These are phyloP conservation scores for Drosophila sulfurigaster DNA, from an alignment of 1,140 invertebrate species.

Conservation along the genomic window DNA sequence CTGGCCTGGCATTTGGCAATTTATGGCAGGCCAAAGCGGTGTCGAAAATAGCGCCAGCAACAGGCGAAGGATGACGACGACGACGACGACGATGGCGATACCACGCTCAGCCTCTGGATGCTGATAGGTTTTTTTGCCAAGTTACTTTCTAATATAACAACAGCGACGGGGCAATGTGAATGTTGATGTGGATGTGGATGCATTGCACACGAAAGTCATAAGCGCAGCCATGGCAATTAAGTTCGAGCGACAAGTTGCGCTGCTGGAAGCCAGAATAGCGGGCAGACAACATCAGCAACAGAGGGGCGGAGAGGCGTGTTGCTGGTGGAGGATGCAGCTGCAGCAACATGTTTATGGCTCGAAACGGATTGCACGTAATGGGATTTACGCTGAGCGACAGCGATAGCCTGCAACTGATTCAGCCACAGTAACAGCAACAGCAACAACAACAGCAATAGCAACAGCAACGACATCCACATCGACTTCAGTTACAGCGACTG, in stretches of 20 bases:
- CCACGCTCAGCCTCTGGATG: constrained; percentile 48
- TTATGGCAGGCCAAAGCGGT: constrained; percentile 75
- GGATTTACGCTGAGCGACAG: constrained; percentile 80
- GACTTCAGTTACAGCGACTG: constrained; percentile 11
- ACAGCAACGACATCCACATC: constrained; percentile 16
- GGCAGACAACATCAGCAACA: constrained; percentile 20
- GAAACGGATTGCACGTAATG: constrained; percentile 83
- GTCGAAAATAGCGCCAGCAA: constrained; percentile 79
- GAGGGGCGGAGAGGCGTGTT: constrained; percentile 10
- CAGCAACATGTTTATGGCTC: constrained; percentile 79
- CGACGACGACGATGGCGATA: constrained; percentile 40
- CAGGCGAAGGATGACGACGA: constrained; percentile 19
- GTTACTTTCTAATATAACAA: constrained; percentile 81
- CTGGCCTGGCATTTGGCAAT: constrained; percentile 64
- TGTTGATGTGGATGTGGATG: constrained; percentile 61
- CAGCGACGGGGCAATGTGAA: constrained; percentile 37
- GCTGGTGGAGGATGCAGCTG: constrained; percentile 58
- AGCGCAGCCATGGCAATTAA: constrained; percentile 81
- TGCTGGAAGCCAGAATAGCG: constrained; percentile 70
- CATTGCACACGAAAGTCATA: constrained; percentile 83
- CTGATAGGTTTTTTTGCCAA: constrained; percentile 66
- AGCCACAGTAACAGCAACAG: constrained; percentile 28
- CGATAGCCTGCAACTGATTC: constrained; percentile 68
- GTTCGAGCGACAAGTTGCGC: constrained; percentile 81
- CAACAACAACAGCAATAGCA: background rate